These are phyloP conservation scores for Ciconia stormi DNA, from an alignment of 2,113 vertebrate genomes.

Conservation along the genomic window DNA sequence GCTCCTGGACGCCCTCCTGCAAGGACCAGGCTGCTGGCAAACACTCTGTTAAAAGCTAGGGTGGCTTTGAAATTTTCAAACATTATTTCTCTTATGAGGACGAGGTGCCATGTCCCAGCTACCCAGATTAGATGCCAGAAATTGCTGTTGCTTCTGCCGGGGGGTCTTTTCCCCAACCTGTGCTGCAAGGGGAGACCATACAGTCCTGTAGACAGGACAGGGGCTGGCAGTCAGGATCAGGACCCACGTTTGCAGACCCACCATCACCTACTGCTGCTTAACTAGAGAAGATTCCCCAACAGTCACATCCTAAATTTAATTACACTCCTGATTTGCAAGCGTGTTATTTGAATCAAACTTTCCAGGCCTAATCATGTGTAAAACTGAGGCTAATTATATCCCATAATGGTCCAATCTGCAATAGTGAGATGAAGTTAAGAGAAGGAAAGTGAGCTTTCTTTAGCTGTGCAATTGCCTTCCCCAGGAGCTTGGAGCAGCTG, in stretches of 20 bases:
- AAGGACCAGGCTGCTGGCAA: background rate
- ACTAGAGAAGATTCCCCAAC: background rate
- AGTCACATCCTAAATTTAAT: background rate
- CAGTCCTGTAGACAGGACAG: background rate
- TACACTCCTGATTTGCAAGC: background rate
- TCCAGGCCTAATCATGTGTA: background rate
- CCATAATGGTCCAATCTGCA: background rate
- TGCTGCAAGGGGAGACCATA: background rate
- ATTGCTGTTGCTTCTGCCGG: background rate
- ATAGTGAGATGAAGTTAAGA: background rate
- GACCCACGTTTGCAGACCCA: background rate
- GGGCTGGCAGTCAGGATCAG: background rate
- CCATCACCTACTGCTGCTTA: background rate
- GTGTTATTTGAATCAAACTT: background rate
- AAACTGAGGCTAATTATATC: background rate
- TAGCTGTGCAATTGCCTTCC: background rate
- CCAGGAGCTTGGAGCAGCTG: background rate
- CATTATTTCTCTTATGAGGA: background rate
- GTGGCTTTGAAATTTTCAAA: background rate
- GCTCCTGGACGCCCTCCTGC: background rate
- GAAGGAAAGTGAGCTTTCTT: background rate
- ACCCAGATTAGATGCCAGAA: background rate
- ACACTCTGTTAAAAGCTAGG: background rate
- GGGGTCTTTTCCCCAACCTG: background rate
- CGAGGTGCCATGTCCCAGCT: background rate